Evolutionary conservation across 2,113 vertebrate genomes (phyloP), one percentile per base, ranked within the genome.

Genomic region (Felis chaus): DNA sequence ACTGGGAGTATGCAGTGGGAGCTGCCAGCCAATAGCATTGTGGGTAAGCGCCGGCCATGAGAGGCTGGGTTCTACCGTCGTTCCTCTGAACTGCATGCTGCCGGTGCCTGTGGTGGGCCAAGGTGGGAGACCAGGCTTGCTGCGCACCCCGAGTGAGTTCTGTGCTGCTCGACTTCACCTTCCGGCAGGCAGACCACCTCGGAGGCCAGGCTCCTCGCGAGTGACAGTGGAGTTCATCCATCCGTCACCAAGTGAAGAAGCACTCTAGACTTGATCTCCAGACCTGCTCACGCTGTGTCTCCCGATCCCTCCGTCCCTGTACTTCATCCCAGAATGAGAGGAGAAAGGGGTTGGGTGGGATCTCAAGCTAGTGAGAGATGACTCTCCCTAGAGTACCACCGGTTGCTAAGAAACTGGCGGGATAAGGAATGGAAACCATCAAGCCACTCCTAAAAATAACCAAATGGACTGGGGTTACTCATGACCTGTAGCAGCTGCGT

Each of bases 331-430:
- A 31, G 78, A 80, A 78, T 9, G 31, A 93, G 74, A 84, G 61
- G 41, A 83, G 95, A 41, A 89, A 90, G 71, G n/a, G 65, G 33
- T 31, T 66, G 85, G 91, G 80, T 82, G 85, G 91, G 80, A 71
- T 85, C 33, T 71, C 50, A 92, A 97, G 88, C 92, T 93, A 98
- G 98, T 94, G 97, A 98, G 88, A 48, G 82, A 84, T 50, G 69
- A 74, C 65, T 89, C 91, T 98, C 12, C 9, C 71, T 68, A 97
- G 78, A 97, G 78, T 79, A 73, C 94, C 93, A 65, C 25, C 97
- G 96, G 98, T 98, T 98, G 98, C 98, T 98, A 98, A 97, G 98
- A 98, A 98, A 98, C 97, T 1, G 91, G 94, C 18, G 85, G 97
- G 96, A 88, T 96, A 98, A 97, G 91, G 95, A 93, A 88, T 82